phyloP scores from a whole-genome alignment of 2,797 vertebrate species.

The Scomberomorus guttatus region DNA sequence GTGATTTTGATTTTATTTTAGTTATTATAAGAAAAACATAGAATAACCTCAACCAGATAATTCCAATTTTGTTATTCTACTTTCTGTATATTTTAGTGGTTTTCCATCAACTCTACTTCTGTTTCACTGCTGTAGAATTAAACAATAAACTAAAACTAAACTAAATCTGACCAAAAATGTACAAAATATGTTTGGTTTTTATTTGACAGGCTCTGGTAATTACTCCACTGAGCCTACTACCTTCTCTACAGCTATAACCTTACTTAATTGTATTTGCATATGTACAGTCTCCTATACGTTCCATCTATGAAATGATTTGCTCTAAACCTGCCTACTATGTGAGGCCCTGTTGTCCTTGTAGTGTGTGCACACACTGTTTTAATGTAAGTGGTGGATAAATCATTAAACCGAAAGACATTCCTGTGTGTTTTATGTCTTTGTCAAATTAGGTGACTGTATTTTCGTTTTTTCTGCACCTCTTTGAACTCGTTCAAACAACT shows the following conservation, averaged over 20 bases:
- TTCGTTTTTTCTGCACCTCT: slow-evolving; percentile 40
- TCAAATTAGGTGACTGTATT: background rate
- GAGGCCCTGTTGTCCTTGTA: background rate
- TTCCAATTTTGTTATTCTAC: no score
- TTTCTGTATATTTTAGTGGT: background rate
- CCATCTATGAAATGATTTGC: background rate
- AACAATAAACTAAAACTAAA: background rate
- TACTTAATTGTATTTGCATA: no score
- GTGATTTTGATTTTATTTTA: no score
- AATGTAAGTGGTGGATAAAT: background rate
- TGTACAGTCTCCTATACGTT: no score
- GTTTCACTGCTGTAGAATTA: background rate
- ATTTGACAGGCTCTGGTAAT: background rate
- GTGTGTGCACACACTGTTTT: background rate
- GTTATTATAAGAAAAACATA: no score
- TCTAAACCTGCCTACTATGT: background rate
- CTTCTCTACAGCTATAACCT: background rate
- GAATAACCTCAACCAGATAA: no score
- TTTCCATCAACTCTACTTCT: background rate
- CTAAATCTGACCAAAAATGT: no score
- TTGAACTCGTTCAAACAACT: slow-evolving; percentile 47
- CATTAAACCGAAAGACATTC: no score
- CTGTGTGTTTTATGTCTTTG: background rate
- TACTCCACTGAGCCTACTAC: no score
- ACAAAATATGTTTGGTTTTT: background rate